These are phyloP conservation scores for Porites lutea DNA, from an alignment of 64 coral and sea anemone species.

Conservation along the genomic window DNA sequence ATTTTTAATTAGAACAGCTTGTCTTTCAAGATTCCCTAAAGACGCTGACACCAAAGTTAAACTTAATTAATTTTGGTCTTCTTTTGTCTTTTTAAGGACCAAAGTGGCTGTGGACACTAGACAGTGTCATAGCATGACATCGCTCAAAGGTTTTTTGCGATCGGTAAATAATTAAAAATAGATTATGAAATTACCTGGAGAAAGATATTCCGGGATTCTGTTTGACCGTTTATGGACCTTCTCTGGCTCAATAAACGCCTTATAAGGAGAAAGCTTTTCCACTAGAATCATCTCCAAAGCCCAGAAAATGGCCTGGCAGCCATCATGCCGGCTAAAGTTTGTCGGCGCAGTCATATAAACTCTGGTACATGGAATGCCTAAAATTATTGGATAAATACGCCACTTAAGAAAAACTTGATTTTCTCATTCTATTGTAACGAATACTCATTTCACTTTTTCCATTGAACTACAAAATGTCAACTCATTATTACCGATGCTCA, in stretches of 20 bases:
- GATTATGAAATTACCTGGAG: neutral
- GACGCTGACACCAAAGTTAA: no score
- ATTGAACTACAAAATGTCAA: no score
- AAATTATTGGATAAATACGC: no score
- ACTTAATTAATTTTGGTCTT: no score
- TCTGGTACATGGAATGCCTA: neutral
- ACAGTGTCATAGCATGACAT: neutral
- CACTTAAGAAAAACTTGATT: no score
- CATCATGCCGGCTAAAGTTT: neutral
- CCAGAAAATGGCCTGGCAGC: conserved; percentile 4
- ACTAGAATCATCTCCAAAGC: conserved; percentile 25
- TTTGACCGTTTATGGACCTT: neutral
- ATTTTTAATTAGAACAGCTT: no score
- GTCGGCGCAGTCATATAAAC: conserved; percentile 6
- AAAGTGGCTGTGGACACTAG: no score
- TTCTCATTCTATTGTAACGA: no score
- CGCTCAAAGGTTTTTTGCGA: neutral
- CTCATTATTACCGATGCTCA: no score
- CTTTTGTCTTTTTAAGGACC: no score
- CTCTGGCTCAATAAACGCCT: neutral
- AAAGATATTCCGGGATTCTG: neutral
- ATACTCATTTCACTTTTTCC: no score
- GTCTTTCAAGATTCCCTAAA: no score
- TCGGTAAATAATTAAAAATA: neutral
- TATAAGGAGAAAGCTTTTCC: neutral